phyloP scores from a whole-genome alignment of 1,140 invertebrate species.

The Meteorus sp. region DNA sequence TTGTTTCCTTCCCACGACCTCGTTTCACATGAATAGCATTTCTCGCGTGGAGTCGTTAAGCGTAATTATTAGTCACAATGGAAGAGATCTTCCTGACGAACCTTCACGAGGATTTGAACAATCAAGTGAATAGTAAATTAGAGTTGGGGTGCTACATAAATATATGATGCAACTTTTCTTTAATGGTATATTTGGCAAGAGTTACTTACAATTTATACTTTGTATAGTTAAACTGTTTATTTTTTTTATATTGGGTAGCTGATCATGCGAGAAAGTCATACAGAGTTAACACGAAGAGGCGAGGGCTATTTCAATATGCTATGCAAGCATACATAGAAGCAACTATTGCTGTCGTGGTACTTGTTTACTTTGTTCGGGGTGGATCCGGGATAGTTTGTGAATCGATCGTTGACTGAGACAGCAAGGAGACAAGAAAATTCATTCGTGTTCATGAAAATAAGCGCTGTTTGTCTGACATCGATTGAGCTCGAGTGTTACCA shows the following conservation, averaged over 20 bases:
- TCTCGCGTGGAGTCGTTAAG: slow-evolving; percentile 17
- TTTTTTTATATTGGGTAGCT: too few relatives aligned
- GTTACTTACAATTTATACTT: too few relatives aligned
- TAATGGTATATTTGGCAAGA: neutral
- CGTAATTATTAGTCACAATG: slow-evolving; percentile 14
- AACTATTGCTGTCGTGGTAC: neutral
- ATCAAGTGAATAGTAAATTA: neutral
- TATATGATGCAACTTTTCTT: neutral
- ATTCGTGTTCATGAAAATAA: slow-evolving; percentile 22
- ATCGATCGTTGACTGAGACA: slow-evolving; percentile 17
- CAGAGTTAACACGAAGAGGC: slow-evolving; percentile 21
- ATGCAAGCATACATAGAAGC: slow-evolving; percentile 3
- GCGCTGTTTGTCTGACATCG: slow-evolving; percentile 28
- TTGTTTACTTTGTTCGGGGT: neutral
- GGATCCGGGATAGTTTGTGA: neutral
- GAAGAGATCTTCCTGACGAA: slow-evolving; percentile 2
- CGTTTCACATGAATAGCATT: slow-evolving; percentile 18
- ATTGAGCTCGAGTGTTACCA: slow-evolving; percentile 29
- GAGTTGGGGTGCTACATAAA: neutral
- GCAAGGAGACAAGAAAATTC: slow-evolving; percentile 16
- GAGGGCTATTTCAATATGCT: slow-evolving; percentile 14
- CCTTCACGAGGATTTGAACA: neutral
- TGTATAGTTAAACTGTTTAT: too few relatives aligned
- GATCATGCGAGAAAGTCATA: neutral
- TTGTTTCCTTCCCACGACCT: slow-evolving; percentile 20